Conservation (phyloP, 1,140 invertebrate genomes). For the Monomorium pharaonis region DNA sequence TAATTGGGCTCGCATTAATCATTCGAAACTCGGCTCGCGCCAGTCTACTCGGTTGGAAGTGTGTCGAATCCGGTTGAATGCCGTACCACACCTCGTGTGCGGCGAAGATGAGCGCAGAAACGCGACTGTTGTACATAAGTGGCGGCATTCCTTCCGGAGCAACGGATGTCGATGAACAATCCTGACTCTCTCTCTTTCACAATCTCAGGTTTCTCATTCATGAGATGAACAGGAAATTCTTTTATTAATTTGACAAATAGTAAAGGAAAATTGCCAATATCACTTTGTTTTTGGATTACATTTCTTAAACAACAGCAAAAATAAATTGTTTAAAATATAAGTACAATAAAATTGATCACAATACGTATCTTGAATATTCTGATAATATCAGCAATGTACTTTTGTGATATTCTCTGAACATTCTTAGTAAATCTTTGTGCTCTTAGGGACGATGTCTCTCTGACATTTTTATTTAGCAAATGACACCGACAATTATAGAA, state of each 20-base stretch:
- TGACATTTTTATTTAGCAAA: too few species aligned
- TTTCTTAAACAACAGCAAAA: too few species aligned
- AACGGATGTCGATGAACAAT: background rate
- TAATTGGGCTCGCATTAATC: slow-evolving; percentile 49
- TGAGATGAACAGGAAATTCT: background rate
- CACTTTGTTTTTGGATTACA: too few species aligned
- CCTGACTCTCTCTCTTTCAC: background rate
- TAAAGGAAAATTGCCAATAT: too few species aligned
- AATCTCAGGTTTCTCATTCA: background rate
- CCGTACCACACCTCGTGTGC: slow-evolving; percentile 2
- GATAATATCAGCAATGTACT: too few species aligned
- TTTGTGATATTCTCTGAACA: too few species aligned
- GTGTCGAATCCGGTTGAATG: slow-evolving; percentile 55
- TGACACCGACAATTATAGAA: too few species aligned
- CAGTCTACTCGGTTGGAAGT: slow-evolving; percentile 37
- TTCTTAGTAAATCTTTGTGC: too few species aligned
- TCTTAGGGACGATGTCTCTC: too few species aligned
- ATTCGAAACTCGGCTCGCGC: slow-evolving; percentile 44
- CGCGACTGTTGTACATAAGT: background rate
- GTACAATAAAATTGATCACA: too few species aligned
- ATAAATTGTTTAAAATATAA: too few species aligned
- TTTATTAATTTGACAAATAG: background rate
- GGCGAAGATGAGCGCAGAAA: slow-evolving; percentile 12
- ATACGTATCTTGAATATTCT: too few species aligned
- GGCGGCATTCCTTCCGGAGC: background rate